Evolutionary conservation across 2,113 vertebrate genomes (phyloP), one percentile per base, ranked within the genome.

Genomic region (Pongo abelii): DNA sequence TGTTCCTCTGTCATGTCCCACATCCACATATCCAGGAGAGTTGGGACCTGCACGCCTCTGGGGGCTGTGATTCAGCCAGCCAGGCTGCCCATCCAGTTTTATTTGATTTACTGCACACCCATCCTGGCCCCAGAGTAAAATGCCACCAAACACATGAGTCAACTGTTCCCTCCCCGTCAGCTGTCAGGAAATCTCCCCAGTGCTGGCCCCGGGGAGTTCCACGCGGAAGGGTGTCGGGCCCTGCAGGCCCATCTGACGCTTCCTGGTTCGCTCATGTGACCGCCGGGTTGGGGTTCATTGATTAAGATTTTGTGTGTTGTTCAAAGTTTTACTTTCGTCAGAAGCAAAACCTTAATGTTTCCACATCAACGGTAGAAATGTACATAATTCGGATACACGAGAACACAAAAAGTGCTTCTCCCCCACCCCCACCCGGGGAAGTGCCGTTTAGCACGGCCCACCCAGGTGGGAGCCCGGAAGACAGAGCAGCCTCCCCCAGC

Each of bases 21-120:
- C 1, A 0, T 2, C 12, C 80, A 8, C 23, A 5, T 12, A 72
- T 30, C 38, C 3, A 6, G 25, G 30, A 22, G n/a, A 67, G 43
- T 52, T 38, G 9, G 18, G 6, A 22, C 0, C 0, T n/a, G 35
- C 77, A 6, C 0, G 0, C 5, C 22, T 59, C 1, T 12, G 27
- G 30, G 32, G 50, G 1, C 52, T 0, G 0, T 4, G 7, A 1
- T 27, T 57, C 32, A 27, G 22, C 64, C 1, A 0, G 7, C 67
- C 38, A 12, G 17, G 7, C 4, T 10, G 1, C 27, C 52, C 7
- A 3, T 20, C 38, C 50, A 0, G 1, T 88, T 88, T 27, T 30
- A 4, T 20, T 8, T 40, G 32, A 27, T 48, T 32, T 13, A 7
- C 80, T 5, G 8, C 35, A 14, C 3, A 17, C 30, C 27, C 32